Conservation (phyloP, 2,797 vertebrate genomes). For the Lepus oiostolus region DNA sequence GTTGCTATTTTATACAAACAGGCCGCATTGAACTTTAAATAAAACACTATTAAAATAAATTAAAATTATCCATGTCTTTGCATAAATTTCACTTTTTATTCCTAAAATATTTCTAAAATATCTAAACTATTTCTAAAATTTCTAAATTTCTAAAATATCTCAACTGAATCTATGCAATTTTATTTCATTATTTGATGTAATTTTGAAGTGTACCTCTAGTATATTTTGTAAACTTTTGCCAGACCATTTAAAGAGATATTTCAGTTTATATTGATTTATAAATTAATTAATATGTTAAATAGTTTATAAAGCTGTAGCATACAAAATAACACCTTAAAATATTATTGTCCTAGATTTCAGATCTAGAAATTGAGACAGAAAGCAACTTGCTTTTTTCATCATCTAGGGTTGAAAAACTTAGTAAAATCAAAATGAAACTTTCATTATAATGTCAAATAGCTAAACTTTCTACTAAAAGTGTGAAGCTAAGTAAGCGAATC, state of each 20-base stretch:
- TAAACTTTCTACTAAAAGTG: background rate
- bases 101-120: background rate
- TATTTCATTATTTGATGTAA: background rate
- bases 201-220: background rate
- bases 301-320: background rate
- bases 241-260: background rate
- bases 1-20: background rate
- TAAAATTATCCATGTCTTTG: background rate
- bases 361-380: background rate
- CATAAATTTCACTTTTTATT: background rate
- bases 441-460: background rate
- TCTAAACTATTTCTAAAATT: background rate
- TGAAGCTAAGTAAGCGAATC: background rate
- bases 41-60: background rate
- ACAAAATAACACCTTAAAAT: background rate
- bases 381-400: background rate
- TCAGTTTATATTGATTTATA: background rate
- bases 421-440: background rate
- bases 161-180: background rate
- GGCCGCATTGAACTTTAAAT: background rate
- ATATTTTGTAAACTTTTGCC: background rate
- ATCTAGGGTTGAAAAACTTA: background rate
- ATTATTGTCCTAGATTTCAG: background rate
- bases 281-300: background rate
- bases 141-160: background rate